These are phyloP conservation scores for Peribatodes rhomboidaria DNA, from an alignment of 2,888 invertebrate genomes.

Conservation along the genomic window DNA sequence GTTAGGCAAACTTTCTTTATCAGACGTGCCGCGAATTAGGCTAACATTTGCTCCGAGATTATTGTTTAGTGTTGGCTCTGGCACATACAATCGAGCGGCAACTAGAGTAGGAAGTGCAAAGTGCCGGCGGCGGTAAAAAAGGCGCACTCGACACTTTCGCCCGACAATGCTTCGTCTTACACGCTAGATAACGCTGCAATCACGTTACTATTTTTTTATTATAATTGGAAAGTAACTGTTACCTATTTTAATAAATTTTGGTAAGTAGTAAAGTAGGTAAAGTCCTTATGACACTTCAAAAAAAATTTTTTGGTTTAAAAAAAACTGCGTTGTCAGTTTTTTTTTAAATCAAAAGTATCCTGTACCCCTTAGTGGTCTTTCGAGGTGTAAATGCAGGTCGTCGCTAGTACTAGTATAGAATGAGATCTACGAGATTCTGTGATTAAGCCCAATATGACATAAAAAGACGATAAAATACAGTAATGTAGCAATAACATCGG, in stretches of 20 bases:
- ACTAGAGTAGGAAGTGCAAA: background rate
- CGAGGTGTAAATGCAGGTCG: too few species aligned
- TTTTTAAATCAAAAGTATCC: too few species aligned
- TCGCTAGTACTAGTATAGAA: too few species aligned
- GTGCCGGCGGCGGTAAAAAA: conserved; percentile 1
- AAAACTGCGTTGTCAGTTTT: too few species aligned
- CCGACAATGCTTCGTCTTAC: conserved; percentile 27
- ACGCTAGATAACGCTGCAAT: background rate
- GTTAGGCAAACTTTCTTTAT: conserved; percentile 37
- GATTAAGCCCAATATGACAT: too few species aligned
- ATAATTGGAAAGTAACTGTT: background rate
- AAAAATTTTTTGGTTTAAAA: too few species aligned
- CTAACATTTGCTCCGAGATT: conserved; percentile 32
- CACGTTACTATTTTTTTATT: background rate
- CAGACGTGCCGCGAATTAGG: conserved; percentile 36
- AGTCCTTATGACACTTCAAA: too few species aligned
- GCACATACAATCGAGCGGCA: background rate
- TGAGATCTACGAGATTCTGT: too few species aligned
- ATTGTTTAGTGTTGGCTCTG: conserved; percentile 5
- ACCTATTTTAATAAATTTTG: background rate
- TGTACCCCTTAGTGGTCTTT: too few species aligned
- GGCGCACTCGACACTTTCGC: conserved; percentile 37
- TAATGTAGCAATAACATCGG: background rate
- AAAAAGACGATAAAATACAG: background rate
- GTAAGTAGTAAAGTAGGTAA: background rate